Base-by-base conservation (phyloP, 1,140 invertebrate species). In the Drosophila hydei region DNA sequence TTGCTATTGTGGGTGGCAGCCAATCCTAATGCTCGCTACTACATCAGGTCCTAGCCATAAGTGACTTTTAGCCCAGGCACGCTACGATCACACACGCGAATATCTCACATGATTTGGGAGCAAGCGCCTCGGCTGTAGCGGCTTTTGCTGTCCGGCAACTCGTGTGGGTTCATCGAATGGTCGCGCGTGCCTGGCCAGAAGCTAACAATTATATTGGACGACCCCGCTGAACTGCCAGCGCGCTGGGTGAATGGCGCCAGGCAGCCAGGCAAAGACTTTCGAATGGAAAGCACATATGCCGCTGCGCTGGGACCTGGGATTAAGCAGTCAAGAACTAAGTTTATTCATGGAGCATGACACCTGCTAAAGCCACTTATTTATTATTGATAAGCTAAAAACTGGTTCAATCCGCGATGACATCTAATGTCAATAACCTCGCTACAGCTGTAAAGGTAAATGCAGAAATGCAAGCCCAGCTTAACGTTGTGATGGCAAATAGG, bases 361-460 rank as follows among this genome's bases (percentile, higher is more conserved):
- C 95, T 1, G 95, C 96, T 0, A 95, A 94, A 1, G 94, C 94
- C 0, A 94, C 95, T 1, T 97, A 94, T 68, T 91, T 33, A 33
- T 97, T 4, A 83, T 96, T 1, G 92, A 95, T 60, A 85, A 95
- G 63, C 89, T 96, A 93, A 94, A 36, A 93, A 94, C 72, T 94
- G 94, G 92, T 91, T 93, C n/a, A n/a, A n/a, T n/a, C n/a, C n/a
- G n/a, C n/a, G n/a, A n/a, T n/a, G n/a, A n/a, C n/a, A n/a, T n/a
- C n/a, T n/a, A n/a, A n/a, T n/a, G n/a, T n/a, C n/a, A n/a, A n/a
- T n/a, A n/a, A n/a, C n/a, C n/a, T n/a, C n/a, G n/a, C n/a, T n/a
- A n/a, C n/a, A n/a, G n/a, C n/a, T n/a, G n/a, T n/a, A n/a, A n/a
- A n/a, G n/a, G n/a, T n/a, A n/a, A n/a, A n/a, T n/a, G n/a, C n/a